A percentile compares a stretch with the other conserved stretches of the same genome.
phyloP scores from a whole-genome alignment of 2,113 vertebrate species.

The Bujurquina vittata region DNA sequence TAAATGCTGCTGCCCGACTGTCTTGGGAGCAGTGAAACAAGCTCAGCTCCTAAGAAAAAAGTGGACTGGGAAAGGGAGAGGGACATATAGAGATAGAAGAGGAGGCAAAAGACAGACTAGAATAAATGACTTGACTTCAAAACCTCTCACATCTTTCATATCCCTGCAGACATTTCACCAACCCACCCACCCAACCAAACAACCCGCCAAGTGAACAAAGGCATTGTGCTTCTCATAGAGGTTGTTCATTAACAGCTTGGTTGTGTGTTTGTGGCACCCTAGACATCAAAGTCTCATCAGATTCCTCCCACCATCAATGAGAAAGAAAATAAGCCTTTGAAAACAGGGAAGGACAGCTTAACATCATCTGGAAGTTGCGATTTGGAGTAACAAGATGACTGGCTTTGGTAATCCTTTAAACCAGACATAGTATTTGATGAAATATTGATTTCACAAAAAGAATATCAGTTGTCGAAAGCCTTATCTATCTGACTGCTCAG shows the following conservation, averaged over 20 bases:
- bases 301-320: constrained; percentile 47
- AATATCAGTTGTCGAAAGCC: not conserved
- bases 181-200: constrained; percentile 56
- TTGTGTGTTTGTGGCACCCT: constrained; percentile 55
- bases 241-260: constrained; percentile 70
- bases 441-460: constrained; percentile 1
- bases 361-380: constrained; percentile 39
- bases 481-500: not conserved
- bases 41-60: constrained; percentile 30
- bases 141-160: constrained; percentile 70
- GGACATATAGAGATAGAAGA: constrained; percentile 9
- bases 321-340: constrained; percentile 44
- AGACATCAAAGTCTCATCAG: constrained; percentile 62
- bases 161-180: constrained; percentile 64
- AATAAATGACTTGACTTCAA: constrained; percentile 79
- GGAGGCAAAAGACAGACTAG: constrained; percentile 56
- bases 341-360: constrained; percentile 13
- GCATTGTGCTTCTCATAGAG: constrained; percentile 30
- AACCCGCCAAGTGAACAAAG: constrained; percentile 59
- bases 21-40: constrained; percentile 52
- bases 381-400: constrained; percentile 39
- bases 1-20: constrained; percentile 49
- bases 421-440: constrained; percentile 25
- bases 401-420: constrained; percentile 25
- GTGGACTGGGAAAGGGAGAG: constrained; percentile 20